Conservation (phyloP, 2,113 vertebrate genomes). For the Tragelaphus scriptus region DNA sequence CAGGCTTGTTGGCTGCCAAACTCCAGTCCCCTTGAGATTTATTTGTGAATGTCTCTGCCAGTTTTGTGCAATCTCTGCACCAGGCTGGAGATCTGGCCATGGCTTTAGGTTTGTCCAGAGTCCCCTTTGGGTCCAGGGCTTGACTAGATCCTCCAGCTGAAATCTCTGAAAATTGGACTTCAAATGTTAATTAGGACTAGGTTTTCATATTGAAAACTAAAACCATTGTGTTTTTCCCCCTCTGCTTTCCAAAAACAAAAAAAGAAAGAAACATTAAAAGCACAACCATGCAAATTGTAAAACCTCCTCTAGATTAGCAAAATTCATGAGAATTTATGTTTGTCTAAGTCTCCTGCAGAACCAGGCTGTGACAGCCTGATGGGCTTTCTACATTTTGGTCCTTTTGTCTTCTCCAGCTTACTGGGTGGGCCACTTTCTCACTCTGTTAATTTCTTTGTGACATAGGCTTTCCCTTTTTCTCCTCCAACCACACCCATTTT, state of each 20-base stretch:
- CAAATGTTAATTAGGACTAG: constrained; percentile 58
- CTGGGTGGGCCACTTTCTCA: constrained; percentile 13
- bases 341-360: background rate
- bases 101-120: constrained; percentile 25
- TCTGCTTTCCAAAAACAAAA: constrained; percentile 12
- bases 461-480: background rate
- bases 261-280: constrained; percentile 52
- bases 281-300: constrained; percentile 49
- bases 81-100: constrained; percentile 10
- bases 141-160: constrained; percentile 36
- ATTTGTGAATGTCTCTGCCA: constrained; percentile 36
- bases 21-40: constrained; percentile 39
- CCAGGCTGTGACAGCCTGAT: fast-evolving
- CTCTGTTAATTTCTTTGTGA: background rate
- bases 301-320: constrained; percentile 53
- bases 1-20: constrained; percentile 23
- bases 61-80: constrained; percentile 46
- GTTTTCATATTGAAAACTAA: constrained; percentile 63
- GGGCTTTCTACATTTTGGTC: background rate
- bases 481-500: background rate
- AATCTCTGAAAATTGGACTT: constrained; percentile 55
- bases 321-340: constrained; percentile 10
- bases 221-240: constrained; percentile 33
- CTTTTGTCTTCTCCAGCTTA: background rate
- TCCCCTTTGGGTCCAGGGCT: background rate